Conservation (phyloP, 2,888 invertebrate species). For the Chesias legatella region DNA sequence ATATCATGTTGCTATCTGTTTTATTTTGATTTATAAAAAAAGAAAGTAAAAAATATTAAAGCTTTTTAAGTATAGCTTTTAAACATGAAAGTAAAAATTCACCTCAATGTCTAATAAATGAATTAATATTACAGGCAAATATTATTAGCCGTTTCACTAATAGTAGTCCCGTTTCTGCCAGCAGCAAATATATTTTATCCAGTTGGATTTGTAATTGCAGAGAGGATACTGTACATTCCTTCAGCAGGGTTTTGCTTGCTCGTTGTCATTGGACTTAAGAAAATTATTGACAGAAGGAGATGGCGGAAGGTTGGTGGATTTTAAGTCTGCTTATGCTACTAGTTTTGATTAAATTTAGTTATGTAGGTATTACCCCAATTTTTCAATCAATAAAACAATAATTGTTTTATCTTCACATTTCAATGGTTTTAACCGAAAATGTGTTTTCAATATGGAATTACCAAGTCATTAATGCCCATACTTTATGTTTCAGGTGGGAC, state of each 20-base stretch:
- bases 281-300: conserved; percentile 30
- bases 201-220: conserved; percentile 95
- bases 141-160: conserved; percentile 80
- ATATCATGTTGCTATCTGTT: too few species aligned
- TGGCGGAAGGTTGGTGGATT: conserved; percentile 39
- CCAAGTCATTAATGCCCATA: too few species aligned
- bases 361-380: too few species aligned
- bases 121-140: conserved; percentile 65
- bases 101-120: conserved; percentile 5
- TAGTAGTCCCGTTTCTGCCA: conserved; percentile 89
- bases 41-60: too few species aligned
- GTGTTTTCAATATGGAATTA: too few species aligned
- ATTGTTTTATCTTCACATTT: too few species aligned
- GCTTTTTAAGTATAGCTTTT: too few species aligned
- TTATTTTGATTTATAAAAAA: too few species aligned
- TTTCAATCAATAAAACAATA: too few species aligned
- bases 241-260: conserved; percentile 90
- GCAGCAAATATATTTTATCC: conserved; percentile 91
- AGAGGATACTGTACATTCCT: conserved; percentile 90
- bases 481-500: conserved; percentile 32
- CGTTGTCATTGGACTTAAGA: conserved; percentile 81
- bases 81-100: too few species aligned
- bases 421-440: too few species aligned
- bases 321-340: background rate
- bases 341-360: too few species aligned